A percentile compares a stretch with the other conserved stretches of the same genome.
phyloP scores from a whole-genome alignment of 1,140 invertebrate genomes.

The Amyelois transitella region DNA sequence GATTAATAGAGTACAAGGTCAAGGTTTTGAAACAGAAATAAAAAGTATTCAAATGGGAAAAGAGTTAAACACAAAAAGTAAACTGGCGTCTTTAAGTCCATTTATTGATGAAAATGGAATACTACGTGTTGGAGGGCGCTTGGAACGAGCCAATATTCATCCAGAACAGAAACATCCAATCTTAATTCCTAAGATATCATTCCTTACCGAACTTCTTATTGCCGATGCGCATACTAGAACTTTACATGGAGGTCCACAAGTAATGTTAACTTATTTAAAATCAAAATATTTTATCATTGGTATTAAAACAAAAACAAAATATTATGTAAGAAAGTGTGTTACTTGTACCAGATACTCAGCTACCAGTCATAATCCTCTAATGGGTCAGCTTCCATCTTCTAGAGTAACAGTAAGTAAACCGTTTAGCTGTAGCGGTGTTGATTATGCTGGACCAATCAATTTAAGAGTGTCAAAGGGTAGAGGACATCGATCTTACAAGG shows the following conservation, averaged over 20 bases:
- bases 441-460: not conserved
- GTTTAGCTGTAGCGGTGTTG: not conserved
- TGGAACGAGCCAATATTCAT: not conserved
- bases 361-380: not conserved
- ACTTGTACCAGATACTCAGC: not conserved
- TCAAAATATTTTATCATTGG: not conserved
- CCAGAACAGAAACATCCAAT: not conserved
- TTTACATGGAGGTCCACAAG: too few relatives aligned
- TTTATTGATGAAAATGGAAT: not conserved
- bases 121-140: slow-evolving; percentile 4
- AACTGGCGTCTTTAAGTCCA: too few relatives aligned
- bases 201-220: too few relatives aligned
- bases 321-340: not conserved
- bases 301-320: too few relatives aligned
- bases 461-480: not conserved
- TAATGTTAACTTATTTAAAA: not conserved
- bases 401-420: not conserved
- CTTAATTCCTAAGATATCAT: not conserved
- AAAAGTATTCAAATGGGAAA: not conserved
- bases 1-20: not conserved
- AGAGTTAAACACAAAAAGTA: too few relatives aligned
- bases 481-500: not conserved
- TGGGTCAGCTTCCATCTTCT: too few relatives aligned
- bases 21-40: not conserved
- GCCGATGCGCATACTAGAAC: too few relatives aligned